Evolutionary conservation across 2,888 invertebrate species (phyloP).

Genomic region (Dynastes tityus): DNA sequence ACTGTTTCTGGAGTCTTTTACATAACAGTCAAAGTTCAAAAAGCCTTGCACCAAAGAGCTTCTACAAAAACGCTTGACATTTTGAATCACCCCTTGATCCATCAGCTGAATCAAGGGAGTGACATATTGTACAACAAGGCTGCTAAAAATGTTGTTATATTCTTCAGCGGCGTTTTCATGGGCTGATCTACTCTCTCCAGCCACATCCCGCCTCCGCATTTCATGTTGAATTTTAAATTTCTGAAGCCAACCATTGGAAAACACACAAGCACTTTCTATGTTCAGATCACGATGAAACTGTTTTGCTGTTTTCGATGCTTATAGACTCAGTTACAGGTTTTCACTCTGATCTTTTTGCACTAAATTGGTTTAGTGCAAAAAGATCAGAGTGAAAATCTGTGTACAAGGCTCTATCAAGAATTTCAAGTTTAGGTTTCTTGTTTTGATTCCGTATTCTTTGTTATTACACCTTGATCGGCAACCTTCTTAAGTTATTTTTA

Average conservation of each 20-base stretch:
- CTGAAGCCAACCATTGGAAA: conserved; percentile 14
- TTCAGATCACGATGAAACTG: conserved; percentile 4
- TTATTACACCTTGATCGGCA: too few species aligned
- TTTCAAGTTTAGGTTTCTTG: conserved; percentile 1
- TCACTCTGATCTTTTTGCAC: too few species aligned
- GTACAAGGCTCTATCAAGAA: background rate
- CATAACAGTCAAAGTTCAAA: conserved; percentile 1
- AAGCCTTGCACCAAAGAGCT: background rate
- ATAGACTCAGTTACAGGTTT: background rate
- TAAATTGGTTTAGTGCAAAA: too few species aligned
- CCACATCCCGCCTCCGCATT: background rate
- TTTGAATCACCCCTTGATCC: conserved; percentile 59
- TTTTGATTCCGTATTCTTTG: background rate
- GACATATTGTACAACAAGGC: conserved; percentile 9
- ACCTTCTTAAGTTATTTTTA: background rate
- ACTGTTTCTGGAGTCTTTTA: conserved; percentile 2
- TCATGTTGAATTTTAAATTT: background rate
- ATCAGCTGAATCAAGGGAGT: conserved; percentile 59
- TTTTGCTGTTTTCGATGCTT: background rate
- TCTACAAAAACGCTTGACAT: conserved; percentile 58
- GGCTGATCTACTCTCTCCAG: conserved; percentile 3
- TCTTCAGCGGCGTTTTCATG: background rate
- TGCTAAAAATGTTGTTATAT: too few species aligned
- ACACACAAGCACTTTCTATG: background rate
- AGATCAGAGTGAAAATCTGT: background rate